A percentile compares a stretch with the other conserved stretches of the same genome.
Conservation (phyloP, 2,113 vertebrate species). For the Macquaria ambigua region DNA sequence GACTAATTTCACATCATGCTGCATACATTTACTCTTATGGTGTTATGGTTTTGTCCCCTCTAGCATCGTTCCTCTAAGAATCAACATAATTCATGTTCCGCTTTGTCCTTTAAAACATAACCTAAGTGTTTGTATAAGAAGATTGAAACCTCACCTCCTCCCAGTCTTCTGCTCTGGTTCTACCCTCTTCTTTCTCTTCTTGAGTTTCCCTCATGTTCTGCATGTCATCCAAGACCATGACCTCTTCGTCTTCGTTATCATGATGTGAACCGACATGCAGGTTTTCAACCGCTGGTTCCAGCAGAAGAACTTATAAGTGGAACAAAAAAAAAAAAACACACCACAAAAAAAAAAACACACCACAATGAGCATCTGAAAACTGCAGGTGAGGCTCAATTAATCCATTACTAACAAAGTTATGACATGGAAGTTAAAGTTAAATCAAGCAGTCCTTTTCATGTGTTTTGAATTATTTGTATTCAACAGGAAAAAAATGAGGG, state of each 20-base stretch:
- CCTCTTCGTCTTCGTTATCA: conserved; percentile 39
- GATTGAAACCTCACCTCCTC: conserved; percentile 85
- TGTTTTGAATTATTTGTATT: neutral
- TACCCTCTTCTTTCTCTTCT: conserved; percentile 70
- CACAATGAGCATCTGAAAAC: neutral
- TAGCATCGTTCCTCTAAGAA: neutral
- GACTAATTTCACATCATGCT: no score
- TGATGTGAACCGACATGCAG: conserved; percentile 41
- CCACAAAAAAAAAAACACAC: neutral
- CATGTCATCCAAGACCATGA: neutral
- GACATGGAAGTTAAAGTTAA: neutral
- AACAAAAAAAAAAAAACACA: neutral
- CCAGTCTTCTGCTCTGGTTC: conserved; percentile 84
- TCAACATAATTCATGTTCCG: neutral
- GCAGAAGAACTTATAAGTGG: conserved; percentile 42
- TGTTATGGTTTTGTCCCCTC: no score
- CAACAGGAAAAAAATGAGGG: neutral
- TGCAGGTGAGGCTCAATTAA: neutral
- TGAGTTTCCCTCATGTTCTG: conserved; percentile 28
- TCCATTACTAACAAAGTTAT: accelerated
- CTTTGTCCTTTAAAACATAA: neutral
- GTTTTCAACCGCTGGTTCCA: conserved; percentile 62
- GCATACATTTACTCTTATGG: no score
- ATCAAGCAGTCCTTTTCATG: neutral
- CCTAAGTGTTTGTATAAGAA: neutral